phyloP scores from a whole-genome alignment of 2,888 invertebrate genomes.

The Lacanobia oleracea region DNA sequence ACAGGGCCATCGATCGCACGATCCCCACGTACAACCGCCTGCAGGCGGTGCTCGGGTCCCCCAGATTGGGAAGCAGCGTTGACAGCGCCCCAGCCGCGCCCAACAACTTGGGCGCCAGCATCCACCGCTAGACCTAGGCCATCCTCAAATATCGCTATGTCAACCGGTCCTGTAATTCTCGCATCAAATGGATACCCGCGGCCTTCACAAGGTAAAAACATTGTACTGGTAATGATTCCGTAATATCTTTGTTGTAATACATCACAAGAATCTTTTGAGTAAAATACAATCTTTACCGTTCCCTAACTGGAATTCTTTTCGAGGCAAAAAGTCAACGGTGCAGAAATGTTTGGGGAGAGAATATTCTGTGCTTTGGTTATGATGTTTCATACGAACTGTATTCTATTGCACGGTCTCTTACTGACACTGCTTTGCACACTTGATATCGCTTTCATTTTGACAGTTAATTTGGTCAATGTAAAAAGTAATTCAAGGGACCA shows the following conservation, averaged over 20 bases:
- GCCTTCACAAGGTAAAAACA: not conserved
- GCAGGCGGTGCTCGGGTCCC: too few relatives aligned
- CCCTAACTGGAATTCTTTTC: constrained; percentile 54
- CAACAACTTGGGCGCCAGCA: too few relatives aligned
- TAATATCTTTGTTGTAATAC: constrained; percentile 57
- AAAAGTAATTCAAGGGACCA: too few relatives aligned
- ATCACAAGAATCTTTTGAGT: constrained; percentile 57
- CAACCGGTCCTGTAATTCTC: too few relatives aligned
- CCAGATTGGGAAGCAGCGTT: too few relatives aligned
- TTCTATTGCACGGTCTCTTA: not conserved
- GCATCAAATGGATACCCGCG: too few relatives aligned
- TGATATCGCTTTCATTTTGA: not conserved
- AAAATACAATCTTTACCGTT: constrained; percentile 62
- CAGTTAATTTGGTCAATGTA: not conserved
- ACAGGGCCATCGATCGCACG: too few relatives aligned
- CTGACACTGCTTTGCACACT: too few relatives aligned
- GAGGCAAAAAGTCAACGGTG: constrained; percentile 55
- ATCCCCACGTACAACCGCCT: too few relatives aligned
- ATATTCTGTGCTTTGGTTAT: constrained; percentile 50
- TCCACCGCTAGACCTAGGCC: too few relatives aligned
- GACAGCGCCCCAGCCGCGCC: too few relatives aligned
- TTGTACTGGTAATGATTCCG: constrained; percentile 32
- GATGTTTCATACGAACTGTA: constrained; percentile 46
- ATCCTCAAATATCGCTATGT: too few relatives aligned
- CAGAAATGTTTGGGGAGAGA: constrained; percentile 58